Evolutionary conservation across 2,888 invertebrate species (phyloP), one percentile per base, ranked within the genome.

Genomic region (Junonia oenone): DNA sequence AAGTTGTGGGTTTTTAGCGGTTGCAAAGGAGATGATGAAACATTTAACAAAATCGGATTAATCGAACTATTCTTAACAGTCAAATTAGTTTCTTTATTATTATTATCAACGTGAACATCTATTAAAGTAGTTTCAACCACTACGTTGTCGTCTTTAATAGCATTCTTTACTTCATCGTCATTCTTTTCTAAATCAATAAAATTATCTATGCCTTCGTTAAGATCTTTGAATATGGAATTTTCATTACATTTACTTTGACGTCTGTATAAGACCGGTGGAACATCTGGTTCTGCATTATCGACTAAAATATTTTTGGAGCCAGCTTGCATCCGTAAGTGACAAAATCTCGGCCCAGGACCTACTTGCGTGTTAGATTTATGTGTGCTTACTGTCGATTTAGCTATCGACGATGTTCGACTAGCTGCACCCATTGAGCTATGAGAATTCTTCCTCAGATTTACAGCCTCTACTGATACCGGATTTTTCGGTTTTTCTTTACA

Each of bases 251-350:
- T 90, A 61, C 84, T 91, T 61, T 93, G 92, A 8, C 93, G 86
- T 58, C 93, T 93, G 67, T 95, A 96, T 37, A 96, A 83, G 29
- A 96, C 93, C 0, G 95, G 95, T 11, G 94, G 93, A 26, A 94
- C 92, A 62, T 92, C 92, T 43, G 94, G 93, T 65, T 94, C 94
- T 29, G 94, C 94, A 68, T 95, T 96, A 76, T 96, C 96, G 19
- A 96, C 83, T 4, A 96, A 83, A 68, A 96, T 95, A 75, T 96
- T 96, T 72, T 94, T 95, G 9, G 95, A 94, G 5, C 95, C 95
- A 5, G 93, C 93, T 69, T 95, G 95, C 68, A 95, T 91, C 33
- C 95, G 91, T 71, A 96, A 91, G 50, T 95, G 94, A 69, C 95
- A 96, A 67, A 95, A 93, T 61, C 95, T 91, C 1, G 96, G 95